Base-by-base conservation (phyloP, 1,140 invertebrate species). In the Panagrolaimus sp. region DNA sequence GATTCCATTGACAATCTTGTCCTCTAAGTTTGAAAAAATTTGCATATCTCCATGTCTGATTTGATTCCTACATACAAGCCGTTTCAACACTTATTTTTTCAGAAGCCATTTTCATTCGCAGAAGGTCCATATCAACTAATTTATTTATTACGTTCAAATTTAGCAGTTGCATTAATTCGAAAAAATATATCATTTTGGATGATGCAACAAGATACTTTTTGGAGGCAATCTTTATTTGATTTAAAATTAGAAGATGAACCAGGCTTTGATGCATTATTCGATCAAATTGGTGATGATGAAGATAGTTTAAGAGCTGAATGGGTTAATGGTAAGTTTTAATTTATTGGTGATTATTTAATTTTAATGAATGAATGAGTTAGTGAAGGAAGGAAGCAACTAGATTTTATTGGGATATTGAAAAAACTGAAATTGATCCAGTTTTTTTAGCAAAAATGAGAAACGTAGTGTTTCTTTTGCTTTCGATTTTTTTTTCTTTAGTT, bases 171-270 rank as follows among this genome's bases (percentile, higher is more conserved):
- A 38, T 70, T 82, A 32, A 43, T 81, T 15, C 76, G 74, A 63
- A 71, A 71, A 44, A 81, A 81, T 46, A 80, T 77, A 64, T 79
- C 79, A 8, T 82, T 82, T 66, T 82, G 80, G 80, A 82, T 82
- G 80, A 83, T 83, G 81, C 80, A 82, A 43, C 80, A 82, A 62
- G 79, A 79, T 67, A 81, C 77, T 9, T 79, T 79, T 66, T 75
- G 75, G 74, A 24, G 75, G n/a, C 43, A 72, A 32, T 81, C 79
- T 63, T 66, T 81, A 15, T 82, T 82, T 62, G 80, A 83, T 58
- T 55, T 79, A 48, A 64, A 75, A 21, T 71, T 82, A 24, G 80
- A 82, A 64, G 73, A 73, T 47, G 70, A 80, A 28, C 38, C 63
- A 28, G 17, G 45, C 0, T 82, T 72, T 64, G 80, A 82, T 64